Evolutionary conservation across 1,140 invertebrate genomes (phyloP).

Genomic region (Ridgeia piscesae): DNA sequence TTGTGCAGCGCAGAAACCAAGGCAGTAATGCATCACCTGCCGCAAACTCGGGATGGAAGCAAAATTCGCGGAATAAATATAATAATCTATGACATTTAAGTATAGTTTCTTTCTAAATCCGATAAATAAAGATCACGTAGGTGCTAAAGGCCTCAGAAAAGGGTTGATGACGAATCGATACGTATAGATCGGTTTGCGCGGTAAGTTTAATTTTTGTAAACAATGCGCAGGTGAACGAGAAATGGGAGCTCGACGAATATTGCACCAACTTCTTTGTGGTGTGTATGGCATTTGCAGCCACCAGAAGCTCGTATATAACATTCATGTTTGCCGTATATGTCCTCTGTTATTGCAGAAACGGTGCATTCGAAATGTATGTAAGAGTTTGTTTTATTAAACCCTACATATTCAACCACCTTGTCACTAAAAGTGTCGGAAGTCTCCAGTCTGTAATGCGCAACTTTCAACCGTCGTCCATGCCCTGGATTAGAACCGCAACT

Average conservation of each 20-base stretch:
- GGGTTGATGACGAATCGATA: not conserved
- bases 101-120: not conserved
- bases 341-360: not conserved
- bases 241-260: not conserved
- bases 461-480: too few species aligned
- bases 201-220: slow-evolving; percentile 7
- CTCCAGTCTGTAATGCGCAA: too few species aligned
- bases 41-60: not conserved
- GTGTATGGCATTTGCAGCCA: not conserved
- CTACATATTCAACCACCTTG: too few species aligned
- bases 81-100: not conserved
- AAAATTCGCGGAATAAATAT: slow-evolving; percentile 6
- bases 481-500: too few species aligned
- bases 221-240: not conserved
- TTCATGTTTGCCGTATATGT: not conserved
- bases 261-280: not conserved
- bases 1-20: not conserved
- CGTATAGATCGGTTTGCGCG: not conserved
- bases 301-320: not conserved
- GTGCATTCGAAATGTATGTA: too few species aligned
- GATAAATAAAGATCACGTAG: not conserved
- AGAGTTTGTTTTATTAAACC: too few species aligned
- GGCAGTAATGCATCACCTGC: not conserved
- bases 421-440: too few species aligned
- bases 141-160: not conserved